Conservation (phyloP, 2,888 invertebrate species). For the Meloe dianella region DNA sequence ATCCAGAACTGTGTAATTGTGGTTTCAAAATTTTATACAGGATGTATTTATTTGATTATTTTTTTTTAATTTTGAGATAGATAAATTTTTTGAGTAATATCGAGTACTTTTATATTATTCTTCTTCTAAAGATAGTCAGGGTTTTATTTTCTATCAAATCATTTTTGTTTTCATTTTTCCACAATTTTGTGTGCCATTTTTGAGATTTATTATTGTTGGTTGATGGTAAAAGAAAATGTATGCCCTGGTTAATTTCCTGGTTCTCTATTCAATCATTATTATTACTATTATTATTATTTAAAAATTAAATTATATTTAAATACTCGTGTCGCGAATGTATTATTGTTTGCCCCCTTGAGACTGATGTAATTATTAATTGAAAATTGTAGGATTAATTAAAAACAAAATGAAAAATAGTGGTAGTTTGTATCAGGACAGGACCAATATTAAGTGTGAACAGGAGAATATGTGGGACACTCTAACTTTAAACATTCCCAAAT, state of each 20-base stretch:
- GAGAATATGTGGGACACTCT: constrained; percentile 35
- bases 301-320: constrained; percentile 30
- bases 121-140: background rate
- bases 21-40: background rate
- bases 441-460: constrained; percentile 44
- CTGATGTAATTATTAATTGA: constrained; percentile 55
- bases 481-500: constrained; percentile 26
- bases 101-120: too few relatives aligned
- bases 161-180: background rate
- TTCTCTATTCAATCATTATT: constrained; percentile 32
- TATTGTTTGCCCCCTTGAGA: constrained; percentile 60
- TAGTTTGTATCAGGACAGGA: constrained; percentile 49
- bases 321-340: constrained; percentile 56
- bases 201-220: background rate
- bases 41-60: background rate
- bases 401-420: constrained; percentile 43
- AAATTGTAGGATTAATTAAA: constrained; percentile 6
- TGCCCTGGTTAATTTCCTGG: constrained; percentile 27
- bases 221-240: too few relatives aligned
- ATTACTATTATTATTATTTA: constrained; percentile 13
- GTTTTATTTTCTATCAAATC: background rate
- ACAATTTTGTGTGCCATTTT: background rate
- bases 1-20: background rate
- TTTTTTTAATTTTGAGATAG: too few relatives aligned
- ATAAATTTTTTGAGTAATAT: too few relatives aligned